Evolutionary conservation across 2,888 invertebrate genomes (phyloP), one percentile per base, ranked within the genome.

Genomic region (Carpatolechia fugitivella): DNA sequence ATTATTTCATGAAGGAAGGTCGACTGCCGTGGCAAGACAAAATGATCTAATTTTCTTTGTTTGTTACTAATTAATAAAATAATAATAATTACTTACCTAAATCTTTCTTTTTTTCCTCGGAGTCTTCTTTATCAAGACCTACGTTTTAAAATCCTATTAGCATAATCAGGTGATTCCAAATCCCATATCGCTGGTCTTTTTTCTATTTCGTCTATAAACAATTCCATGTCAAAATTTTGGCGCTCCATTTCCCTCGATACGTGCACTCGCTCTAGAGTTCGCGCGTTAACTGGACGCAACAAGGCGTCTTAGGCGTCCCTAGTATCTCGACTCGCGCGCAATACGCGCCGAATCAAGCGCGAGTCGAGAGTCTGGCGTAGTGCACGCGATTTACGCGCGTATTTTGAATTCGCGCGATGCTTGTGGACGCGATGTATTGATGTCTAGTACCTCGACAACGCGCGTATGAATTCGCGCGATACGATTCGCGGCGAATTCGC

Each of bases 301-400:
- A 55, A 49, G 52, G 49, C 49, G 51, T 41, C 44, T 30, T 44
- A 49, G 52, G 49, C 49, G 51, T 41, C 44, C 35, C 49, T 47
- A 58, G 56, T 55, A 58, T 50, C 53, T 56, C 52, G 54, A 44
- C 35, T 49, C 57, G 54, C 54, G 54, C 50, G 36, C 16, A 14
- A 7, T 20, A 35, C 24, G 50, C 50, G 50, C 53, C n/a, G 30
- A 24, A 24, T 24, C 24, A 24, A 24, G 24, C 24, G 24, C 24
- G 24, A 52, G 52, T 52, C 56, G 40, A 56, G 56, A 52, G 48
- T 56, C 47, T 24, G 52, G 55, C 18, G 38, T 13, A 35, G 49
- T 47, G 49, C 55, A 57, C 52, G 55, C 54, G 56, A 57, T 54
- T 53, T 53, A 57, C 57, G 57, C 57, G 55, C 59, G 59, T 53